Base-by-base conservation (phyloP, 2,888 invertebrate genomes). In the Tetranychus piercei region DNA sequence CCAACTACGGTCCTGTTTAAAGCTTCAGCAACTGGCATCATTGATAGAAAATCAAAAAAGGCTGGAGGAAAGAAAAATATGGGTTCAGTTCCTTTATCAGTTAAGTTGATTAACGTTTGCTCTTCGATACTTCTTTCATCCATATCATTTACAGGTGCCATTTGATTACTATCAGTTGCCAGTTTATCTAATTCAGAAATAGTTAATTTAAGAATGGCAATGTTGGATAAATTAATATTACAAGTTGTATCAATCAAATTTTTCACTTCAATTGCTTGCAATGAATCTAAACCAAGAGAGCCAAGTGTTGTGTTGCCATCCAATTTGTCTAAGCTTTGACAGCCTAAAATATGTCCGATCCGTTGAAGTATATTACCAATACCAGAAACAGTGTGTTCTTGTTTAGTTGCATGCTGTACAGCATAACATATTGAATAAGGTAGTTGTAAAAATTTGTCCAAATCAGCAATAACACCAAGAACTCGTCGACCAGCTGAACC, bases 201-300 rank as follows among this genome's bases (percentile, higher is more conserved):
- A 9, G 20, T 69, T 23, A 69, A 9, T 23, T 69, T 69, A 18
- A 69, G 11, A 5, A 69, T 22, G 5, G 22, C 69, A 69, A 69
- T 69, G 22, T 69, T 69, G n/a, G 69, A 23, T 23, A 69, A 43
- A 6, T n/a, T 72, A 34, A 44, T 8, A 11, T 43, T 44, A 44
- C 72, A 72, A 9, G 44, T 72, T 76, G 94, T 87, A 82, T 95
- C 94, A 75, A 95, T 84, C 6, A 83, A 82, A 79, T 85, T 76
- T 74, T 76, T 96, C 81, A 97, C 94, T 86, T 97, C 97, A 3
- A 96, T 94, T 71, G 95, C 94, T 96, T 97, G 96, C 79, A 97
- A 84, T 2, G 95, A 96, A 82, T 97, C 97, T 89, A 97, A 92
- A 77, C 97, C 97, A 66, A 97, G 87, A 82, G 97, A 96, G 44